Evolutionary conservation across 2,797 vertebrate species (phyloP), one percentile per base, ranked within the genome.

Genomic region (Neosilurus hyrtlii): DNA sequence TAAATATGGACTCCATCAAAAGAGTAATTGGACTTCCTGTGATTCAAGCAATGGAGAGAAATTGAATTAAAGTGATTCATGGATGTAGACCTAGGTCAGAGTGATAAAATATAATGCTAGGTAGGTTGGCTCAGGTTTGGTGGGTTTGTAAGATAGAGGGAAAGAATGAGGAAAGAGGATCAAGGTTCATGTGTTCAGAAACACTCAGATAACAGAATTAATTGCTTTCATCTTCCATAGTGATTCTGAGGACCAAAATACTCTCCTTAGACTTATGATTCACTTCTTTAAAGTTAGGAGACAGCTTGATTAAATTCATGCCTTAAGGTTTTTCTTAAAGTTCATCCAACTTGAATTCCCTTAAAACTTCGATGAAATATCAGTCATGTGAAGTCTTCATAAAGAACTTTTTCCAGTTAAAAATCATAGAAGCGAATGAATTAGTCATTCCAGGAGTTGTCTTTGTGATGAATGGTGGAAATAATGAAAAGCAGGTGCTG

Each of bases 321-420:
- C 54, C 72, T 80, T 52, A 37, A 61, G 70, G 24, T 84, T 75
- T 67, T 67, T 59, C 67, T 67, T 76, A 52, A 80, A 80, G 71
- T 73, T 84, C 79, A 52, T 68, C 54, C n/a, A 61, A 75, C 78
- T 80, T 75, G n/a, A 73, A 80, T 84, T 68, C 75, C 82, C 83
- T 76, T 76, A 67, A 75, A 84, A 75, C 62, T 76, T 61, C 56
- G 70, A 57, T 72, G 16, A 57, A 57, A 74, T 74, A 74, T 78
- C 37, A 51, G 43, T 11, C 43, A 51, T 80, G 37, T 68, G n/a
- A 66, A 73, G 15, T 65, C 49, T n/a, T 70, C 24, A 70, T 49
- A 35, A 51, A 71, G 59, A 66, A 49, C 9, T 30, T 74, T 84
- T 67, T 54, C 72, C 77, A 35, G 43, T 59, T 79, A 79, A 18